Conservation (phyloP, 2,797 vertebrate species). For the Acropternis orthonyx region DNA sequence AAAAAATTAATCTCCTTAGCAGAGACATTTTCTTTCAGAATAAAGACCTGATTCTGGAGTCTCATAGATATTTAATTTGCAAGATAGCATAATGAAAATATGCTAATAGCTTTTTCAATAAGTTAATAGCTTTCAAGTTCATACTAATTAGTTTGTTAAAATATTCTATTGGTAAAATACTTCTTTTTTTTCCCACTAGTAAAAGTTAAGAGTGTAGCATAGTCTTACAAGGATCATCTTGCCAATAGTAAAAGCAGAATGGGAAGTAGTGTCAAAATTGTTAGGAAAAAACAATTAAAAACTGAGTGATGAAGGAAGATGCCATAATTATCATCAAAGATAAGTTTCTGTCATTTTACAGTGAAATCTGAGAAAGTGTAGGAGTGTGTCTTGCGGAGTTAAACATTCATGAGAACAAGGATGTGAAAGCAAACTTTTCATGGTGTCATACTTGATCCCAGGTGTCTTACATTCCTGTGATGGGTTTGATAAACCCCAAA, state of each 20-base stretch:
- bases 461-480: neutral
- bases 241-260: neutral
- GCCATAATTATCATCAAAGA: neutral
- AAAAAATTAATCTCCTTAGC: neutral
- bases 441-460: neutral
- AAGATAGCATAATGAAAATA: conserved; percentile 31
- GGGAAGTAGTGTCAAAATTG: neutral
- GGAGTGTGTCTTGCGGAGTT: neutral
- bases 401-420: neutral
- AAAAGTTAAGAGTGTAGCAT: neutral
- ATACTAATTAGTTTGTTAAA: conserved; percentile 61
- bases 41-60: conserved; percentile 31
- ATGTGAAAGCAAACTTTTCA: neutral
- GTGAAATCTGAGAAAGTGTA: neutral
- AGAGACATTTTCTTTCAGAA: conserved; percentile 36
- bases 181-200: neutral
- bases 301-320: neutral
- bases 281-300: neutral
- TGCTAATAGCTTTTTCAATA: conserved; percentile 56
- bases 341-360: neutral
- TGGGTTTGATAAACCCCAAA: too few relatives aligned
- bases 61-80: conserved; percentile 59
- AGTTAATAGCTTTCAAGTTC: conserved; percentile 65
- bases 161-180: conserved; percentile 20
- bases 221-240: neutral